These are phyloP conservation scores for Pterostichus madidus DNA, from an alignment of 2,888 invertebrate species.

Conservation along the genomic window DNA sequence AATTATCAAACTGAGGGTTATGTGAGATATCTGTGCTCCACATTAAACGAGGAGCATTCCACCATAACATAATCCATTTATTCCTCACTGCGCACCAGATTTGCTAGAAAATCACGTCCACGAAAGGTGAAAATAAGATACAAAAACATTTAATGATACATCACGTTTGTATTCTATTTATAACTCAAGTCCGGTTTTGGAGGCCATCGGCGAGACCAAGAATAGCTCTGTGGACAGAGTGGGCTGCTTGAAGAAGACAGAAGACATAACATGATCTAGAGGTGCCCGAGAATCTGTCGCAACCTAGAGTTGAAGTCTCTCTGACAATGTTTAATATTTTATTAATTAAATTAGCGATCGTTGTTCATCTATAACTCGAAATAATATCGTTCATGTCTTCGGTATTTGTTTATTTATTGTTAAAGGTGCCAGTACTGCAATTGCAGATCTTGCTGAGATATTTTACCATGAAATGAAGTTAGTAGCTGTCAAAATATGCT, in stretches of 20 bases:
- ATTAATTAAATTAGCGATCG: too few species aligned
- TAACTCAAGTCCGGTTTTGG: constrained; percentile 66
- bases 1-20: too few species aligned
- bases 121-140: constrained; percentile 28
- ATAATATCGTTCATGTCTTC: too few species aligned
- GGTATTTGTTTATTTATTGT: too few species aligned
- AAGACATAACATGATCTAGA: not conserved
- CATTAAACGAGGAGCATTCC: not conserved
- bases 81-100: not conserved
- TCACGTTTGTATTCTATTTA: constrained; percentile 61
- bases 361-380: too few species aligned
- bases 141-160: constrained; percentile 38
- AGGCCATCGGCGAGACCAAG: constrained; percentile 53
- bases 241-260: constrained; percentile 9
- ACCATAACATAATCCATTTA: not conserved
- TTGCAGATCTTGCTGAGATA: too few species aligned
- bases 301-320: constrained; percentile 32
- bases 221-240: constrained; percentile 48
- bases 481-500: too few species aligned
- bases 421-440: too few species aligned
- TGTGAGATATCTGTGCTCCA: too few species aligned
- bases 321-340: not conserved
- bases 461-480: too few species aligned
- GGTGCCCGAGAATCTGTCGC: not conserved
- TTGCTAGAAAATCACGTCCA: not conserved